Evolutionary conservation across 2,113 vertebrate species (phyloP).

Genomic region (Pholis gunnellus): DNA sequence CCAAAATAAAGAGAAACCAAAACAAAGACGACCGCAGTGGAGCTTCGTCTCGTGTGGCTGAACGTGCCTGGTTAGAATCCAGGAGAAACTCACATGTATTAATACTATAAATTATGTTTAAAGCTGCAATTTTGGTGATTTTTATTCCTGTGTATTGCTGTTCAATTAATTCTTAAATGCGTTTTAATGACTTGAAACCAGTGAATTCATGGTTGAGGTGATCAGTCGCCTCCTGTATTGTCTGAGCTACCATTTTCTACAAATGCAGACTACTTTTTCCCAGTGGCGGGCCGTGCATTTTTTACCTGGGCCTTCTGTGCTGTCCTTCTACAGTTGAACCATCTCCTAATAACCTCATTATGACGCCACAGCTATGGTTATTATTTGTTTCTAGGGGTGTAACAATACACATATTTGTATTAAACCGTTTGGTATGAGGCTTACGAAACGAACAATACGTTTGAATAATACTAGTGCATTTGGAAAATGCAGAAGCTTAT

Average conservation of each 20-base stretch:
- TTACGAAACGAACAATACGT: no score
- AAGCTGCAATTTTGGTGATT: neutral
- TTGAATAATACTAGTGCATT: no score
- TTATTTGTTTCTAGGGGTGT: no score
- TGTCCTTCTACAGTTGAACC: no score
- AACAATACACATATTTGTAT: no score
- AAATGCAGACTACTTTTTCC: neutral
- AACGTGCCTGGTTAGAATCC: constrained; percentile 8
- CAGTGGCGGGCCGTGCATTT: no score
- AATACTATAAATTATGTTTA: neutral
- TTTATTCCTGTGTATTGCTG: neutral
- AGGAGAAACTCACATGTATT: neutral
- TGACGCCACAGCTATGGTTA: no score
- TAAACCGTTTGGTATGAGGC: no score
- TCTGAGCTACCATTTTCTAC: neutral
- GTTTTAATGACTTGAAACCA: neutral
- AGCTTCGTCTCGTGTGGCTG: constrained; percentile 28
- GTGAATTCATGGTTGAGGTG: neutral
- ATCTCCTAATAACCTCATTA: no score
- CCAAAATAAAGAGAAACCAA: constrained; percentile 30
- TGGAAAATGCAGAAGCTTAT: no score
- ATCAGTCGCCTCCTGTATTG: neutral
- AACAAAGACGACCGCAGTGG: neutral
- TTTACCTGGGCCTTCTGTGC: no score
- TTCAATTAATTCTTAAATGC: constrained; percentile 8